A percentile compares a stretch with the other conserved stretches of the same genome.
phyloP scores from a whole-genome alignment of 2,797 vertebrate species.

The Trichosurus vulpecula region DNA sequence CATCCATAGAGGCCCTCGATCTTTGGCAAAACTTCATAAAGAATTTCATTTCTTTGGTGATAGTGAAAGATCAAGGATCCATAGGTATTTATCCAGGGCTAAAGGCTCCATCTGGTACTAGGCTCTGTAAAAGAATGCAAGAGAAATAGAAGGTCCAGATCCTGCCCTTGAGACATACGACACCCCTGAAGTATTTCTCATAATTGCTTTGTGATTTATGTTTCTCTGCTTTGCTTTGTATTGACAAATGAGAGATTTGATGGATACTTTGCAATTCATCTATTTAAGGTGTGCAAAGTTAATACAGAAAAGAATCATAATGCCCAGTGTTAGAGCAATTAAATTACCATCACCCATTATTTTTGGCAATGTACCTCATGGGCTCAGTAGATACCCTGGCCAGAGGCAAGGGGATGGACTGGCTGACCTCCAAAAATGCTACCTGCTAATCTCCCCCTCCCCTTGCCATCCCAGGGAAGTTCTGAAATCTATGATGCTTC shows the following conservation, averaged over 20 bases:
- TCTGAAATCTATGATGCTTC: not conserved
- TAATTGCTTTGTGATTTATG: conserved; percentile 37
- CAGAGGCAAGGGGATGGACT: not conserved
- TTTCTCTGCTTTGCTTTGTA: conserved; percentile 28
- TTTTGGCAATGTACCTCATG: conserved; percentile 6
- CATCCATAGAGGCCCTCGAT: not conserved
- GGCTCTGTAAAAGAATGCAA: not conserved
- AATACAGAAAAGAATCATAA: conserved; percentile 34
- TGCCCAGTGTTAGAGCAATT: not conserved
- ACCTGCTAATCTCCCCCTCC: not conserved
- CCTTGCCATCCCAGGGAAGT: not conserved
- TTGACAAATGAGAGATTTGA: conserved; percentile 50
- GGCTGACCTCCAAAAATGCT: not conserved
- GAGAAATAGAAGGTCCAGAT: not conserved
- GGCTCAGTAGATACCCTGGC: not conserved
- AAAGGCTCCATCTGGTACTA: not conserved
- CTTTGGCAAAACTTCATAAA: not conserved
- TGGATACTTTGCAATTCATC: conserved; percentile 38
- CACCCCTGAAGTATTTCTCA: not conserved
- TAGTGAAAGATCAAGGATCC: not conserved
- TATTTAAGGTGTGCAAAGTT: conserved; percentile 40
- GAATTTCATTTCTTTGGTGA: not conserved
- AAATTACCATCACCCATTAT: conserved; percentile 23
- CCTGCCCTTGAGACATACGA: conserved; percentile 25
- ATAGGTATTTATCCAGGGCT: not conserved